phyloP scores from a whole-genome alignment of 2,113 vertebrate genomes.

The Hippocampus mohnikei region DNA sequence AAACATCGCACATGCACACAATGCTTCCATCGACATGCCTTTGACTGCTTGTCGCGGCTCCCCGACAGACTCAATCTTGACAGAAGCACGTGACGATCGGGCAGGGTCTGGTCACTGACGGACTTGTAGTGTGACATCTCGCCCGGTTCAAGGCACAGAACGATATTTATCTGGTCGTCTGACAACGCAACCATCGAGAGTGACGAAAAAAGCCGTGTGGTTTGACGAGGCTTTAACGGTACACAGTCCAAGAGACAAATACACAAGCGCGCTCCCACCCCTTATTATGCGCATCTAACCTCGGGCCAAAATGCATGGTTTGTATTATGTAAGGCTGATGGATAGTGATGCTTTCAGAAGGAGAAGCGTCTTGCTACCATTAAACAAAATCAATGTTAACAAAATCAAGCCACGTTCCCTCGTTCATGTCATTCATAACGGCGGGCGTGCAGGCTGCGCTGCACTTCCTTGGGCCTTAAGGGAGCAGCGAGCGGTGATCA shows the following conservation, averaged over 20 bases:
- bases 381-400: background rate
- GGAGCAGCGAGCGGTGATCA: background rate
- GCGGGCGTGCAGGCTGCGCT: background rate
- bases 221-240: background rate
- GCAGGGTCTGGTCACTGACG: no score
- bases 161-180: no score
- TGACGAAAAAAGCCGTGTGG: no score
- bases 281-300: background rate
- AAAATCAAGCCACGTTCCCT: background rate
- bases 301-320: background rate
- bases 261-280: background rate
- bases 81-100: no score
- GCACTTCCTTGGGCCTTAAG: background rate
- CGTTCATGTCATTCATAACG: background rate
- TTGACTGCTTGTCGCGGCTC: no score
- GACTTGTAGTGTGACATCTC: no score
- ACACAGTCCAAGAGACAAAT: conserved; percentile 9
- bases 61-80: no score
- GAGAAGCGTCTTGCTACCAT: background rate
- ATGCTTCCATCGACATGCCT: no score
- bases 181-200: no score
- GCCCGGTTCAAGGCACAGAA: no score
- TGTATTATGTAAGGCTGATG: conserved; percentile 6
- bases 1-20: no score
- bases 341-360: conserved; percentile 1